Evolutionary conservation across 2,888 invertebrate genomes (phyloP).

Genomic region (Perithous albicinctus): DNA sequence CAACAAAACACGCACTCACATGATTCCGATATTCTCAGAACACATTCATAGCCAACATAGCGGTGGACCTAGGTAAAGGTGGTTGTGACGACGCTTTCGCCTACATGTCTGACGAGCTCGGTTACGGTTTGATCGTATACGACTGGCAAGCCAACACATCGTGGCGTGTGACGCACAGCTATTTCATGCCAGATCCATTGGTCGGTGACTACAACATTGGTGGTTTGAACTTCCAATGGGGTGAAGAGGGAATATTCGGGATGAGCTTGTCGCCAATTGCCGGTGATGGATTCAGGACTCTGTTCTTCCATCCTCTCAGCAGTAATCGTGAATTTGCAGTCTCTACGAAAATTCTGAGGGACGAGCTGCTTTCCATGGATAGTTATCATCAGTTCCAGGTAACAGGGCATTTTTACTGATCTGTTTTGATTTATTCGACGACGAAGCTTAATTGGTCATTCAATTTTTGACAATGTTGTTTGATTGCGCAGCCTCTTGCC

Average conservation of each 20-base stretch:
- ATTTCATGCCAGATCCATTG: constrained; percentile 93
- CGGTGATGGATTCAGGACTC: constrained; percentile 89
- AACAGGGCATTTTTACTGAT: background rate
- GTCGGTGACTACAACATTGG: constrained; percentile 92
- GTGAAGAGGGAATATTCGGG: constrained; percentile 92
- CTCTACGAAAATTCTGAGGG: constrained; percentile 90
- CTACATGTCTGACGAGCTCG: constrained; percentile 93
- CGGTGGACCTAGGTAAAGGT: constrained; percentile 90
- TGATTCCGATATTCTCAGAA: constrained; percentile 79
- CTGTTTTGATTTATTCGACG: background rate
- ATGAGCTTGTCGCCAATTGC: constrained; percentile 90
- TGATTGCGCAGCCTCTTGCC: constrained; percentile 84
- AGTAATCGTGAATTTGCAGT: constrained; percentile 92
- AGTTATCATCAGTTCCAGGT: constrained; percentile 91
- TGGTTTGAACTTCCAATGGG: constrained; percentile 94
- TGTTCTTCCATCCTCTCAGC: constrained; percentile 92
- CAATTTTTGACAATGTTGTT: background rate
- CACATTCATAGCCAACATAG: constrained; percentile 94
- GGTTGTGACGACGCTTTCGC: constrained; percentile 92
- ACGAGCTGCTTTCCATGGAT: constrained; percentile 88
- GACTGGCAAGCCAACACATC: constrained; percentile 91
- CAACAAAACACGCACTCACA: background rate
- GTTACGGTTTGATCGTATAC: constrained; percentile 92
- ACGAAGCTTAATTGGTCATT: background rate
- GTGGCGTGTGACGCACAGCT: constrained; percentile 92